Conservation (phyloP, 2,113 vertebrate species). For the Lipophrys pholis region DNA sequence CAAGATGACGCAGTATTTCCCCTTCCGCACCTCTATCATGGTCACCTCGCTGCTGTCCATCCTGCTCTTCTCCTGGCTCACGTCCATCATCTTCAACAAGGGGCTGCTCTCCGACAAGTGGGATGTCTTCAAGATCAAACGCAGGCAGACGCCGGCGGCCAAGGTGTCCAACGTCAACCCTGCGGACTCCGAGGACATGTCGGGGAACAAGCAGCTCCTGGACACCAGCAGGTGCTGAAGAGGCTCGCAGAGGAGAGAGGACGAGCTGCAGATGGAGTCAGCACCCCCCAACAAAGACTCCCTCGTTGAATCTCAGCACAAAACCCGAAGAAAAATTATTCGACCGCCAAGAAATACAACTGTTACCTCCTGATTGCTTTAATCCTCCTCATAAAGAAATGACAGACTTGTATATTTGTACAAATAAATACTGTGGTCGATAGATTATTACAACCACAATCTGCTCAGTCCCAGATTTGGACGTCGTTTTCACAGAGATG, state of each 20-base stretch:
- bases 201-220: constrained; percentile 53
- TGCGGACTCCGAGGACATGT: not conserved
- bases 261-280: constrained; percentile 12
- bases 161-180: not conserved
- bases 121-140: constrained; percentile 81
- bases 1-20: constrained; percentile 81
- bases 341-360: not conserved
- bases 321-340: not conserved
- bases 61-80: constrained; percentile 72
- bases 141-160: constrained; percentile 18
- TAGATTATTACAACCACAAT: no score
- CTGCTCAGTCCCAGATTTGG: no score
- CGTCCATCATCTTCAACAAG: constrained; percentile 77
- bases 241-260: constrained; percentile 3
- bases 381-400: not conserved
- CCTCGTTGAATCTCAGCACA: not conserved
- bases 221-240: constrained; percentile 66
- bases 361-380: not conserved
- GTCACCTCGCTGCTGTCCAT: constrained; percentile 74
- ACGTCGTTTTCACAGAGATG: no score
- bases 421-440: not conserved
- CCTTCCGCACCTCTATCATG: constrained; percentile 84
- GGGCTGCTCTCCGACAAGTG: constrained; percentile 77
- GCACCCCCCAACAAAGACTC: no score
- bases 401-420: constrained; percentile 9